These are phyloP conservation scores for Perca schrenkii DNA, from an alignment of 2,113 vertebrate genomes.

Conservation along the genomic window DNA sequence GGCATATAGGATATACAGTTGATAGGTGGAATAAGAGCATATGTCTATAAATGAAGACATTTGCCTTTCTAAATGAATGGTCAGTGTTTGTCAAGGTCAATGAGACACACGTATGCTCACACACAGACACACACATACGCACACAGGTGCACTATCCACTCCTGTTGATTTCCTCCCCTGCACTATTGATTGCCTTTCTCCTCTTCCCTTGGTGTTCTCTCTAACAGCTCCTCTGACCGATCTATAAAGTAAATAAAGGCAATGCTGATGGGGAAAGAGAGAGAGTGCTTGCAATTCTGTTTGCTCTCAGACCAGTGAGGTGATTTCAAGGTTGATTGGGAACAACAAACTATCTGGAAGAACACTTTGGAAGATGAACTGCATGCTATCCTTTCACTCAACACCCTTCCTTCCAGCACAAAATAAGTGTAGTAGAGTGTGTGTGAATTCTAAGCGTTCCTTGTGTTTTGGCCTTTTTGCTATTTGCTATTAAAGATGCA, in stretches of 20 bases:
- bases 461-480: constrained; percentile 18
- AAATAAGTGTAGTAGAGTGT: constrained; percentile 7
- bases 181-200: constrained; percentile 78
- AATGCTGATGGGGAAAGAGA: constrained; percentile 55
- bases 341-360: constrained; percentile 77
- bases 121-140: constrained; percentile 26
- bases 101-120: constrained; percentile 7
- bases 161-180: constrained; percentile 74
- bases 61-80: constrained; percentile 48
- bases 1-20: not conserved
- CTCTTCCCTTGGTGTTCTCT: constrained; percentile 71
- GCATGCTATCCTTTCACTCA: constrained; percentile 43
- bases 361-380: constrained; percentile 65
- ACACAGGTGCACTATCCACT: constrained; percentile 39
- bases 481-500: constrained; percentile 24
- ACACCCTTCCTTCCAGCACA: constrained; percentile 30
- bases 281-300: constrained; percentile 50
- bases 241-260: constrained; percentile 83
- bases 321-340: constrained; percentile 85
- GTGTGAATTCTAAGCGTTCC: not conserved
- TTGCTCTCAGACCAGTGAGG: constrained; percentile 68
- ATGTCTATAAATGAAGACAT: constrained; percentile 19
- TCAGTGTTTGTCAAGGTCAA: constrained; percentile 67
- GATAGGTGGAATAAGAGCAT: constrained; percentile 1
- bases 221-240: constrained; percentile 74